Base-by-base conservation (phyloP, 2,888 invertebrate species). In the Amblyteles armatorius region DNA sequence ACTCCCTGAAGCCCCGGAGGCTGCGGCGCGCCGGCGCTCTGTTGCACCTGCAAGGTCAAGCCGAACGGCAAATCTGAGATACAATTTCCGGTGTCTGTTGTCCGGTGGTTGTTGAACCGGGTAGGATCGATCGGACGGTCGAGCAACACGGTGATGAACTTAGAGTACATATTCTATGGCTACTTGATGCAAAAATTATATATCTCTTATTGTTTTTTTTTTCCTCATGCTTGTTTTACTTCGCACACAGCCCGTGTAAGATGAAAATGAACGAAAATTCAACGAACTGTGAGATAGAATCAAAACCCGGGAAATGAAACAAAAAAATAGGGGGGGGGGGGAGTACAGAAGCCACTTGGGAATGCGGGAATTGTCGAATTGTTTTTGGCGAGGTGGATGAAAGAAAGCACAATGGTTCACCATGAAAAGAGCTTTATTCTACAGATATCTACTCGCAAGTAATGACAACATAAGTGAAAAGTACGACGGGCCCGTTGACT, bases 331-430 rank as follows among this genome's bases (percentile, higher is more conserved):
- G 26, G 26, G 26, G 22, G 11, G 36, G 29, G 67, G 55, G 50
- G 48, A 79, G 40, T 50, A 63, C 60, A 63, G 65, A 82, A 74
- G 65, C 82, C 36, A 84, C 74, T 63, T 44, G 48, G 33, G 79
- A 80, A 85, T 71, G 52, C 81, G 55, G 79, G 80, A 76, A 7
- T 73, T 50, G 36, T 36, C 76, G 87, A 86, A 11, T 40, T 40
- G 7, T 48, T 48, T 83, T 87, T 87, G 92, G 88, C 89, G 79
- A 90, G 92, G 91, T 89, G 89, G 92, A 91, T 92, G 91, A 93
- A 93, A 92, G 91, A 93, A 93, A 92, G 92, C 91, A 93, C 92
- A 93, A 91, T 91, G 89, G 88, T 91, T 91, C 87, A 90, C 90
- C 89, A 89, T 91, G 89, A 92, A 92, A 88, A 92, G 89, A 93